phyloP scores from a whole-genome alignment of 2,888 invertebrate genomes.

The Nasonovia ribisnigri region DNA sequence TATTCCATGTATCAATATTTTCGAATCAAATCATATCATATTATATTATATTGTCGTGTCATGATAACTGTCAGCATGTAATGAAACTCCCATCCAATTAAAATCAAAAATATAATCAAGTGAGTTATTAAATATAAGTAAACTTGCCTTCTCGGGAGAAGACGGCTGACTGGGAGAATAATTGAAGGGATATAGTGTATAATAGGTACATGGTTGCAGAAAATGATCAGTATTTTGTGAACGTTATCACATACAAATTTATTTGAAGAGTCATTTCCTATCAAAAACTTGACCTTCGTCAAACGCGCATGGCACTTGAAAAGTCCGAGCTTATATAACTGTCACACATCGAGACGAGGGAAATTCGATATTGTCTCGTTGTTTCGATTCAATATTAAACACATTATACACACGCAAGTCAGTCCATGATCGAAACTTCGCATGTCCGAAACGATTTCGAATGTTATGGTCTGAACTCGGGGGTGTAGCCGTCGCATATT shows the following conservation, averaged over 20 bases:
- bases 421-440: background rate
- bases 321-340: conserved; percentile 43
- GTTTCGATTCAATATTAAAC: conserved; percentile 10
- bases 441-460: background rate
- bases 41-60: background rate
- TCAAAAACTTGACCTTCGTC: conserved; percentile 49
- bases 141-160: background rate
- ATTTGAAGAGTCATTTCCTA: conserved; percentile 28
- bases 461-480: background rate
- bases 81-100: background rate
- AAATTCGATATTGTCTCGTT: conserved; percentile 2
- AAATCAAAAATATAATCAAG: background rate
- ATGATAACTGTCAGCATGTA: background rate
- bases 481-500: background rate
- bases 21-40: background rate
- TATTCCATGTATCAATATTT: background rate
- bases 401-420: background rate
- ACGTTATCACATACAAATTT: background rate
- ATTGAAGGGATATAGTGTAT: background rate
- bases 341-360: conserved; percentile 18
- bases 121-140: background rate
- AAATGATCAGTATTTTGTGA: conserved; percentile 26
- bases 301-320: background rate
- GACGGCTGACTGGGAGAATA: background rate
- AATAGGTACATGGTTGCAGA: background rate